Percentiles rank a stretch among this genome's conserved stretches.
These are phyloP conservation scores for Drosophila maculinotata DNA, from an alignment of 2,888 invertebrate genomes.

Conservation along the genomic window DNA sequence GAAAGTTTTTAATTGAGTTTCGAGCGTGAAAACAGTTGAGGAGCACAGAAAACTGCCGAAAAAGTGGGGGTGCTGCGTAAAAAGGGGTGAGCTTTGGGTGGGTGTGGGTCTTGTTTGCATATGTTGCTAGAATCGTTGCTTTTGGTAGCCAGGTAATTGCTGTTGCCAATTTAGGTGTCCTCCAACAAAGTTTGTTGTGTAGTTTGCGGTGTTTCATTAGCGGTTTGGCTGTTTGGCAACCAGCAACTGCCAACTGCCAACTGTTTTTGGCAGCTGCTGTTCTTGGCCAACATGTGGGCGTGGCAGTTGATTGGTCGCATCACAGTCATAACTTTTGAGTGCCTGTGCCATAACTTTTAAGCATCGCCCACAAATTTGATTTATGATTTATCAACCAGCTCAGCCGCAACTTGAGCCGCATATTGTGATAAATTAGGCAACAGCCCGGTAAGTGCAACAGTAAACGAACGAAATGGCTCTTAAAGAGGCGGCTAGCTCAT, in stretches of 20 bases:
- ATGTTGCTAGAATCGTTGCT: conserved; percentile 24
- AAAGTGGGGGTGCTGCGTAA: too few species aligned
- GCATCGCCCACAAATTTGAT: conserved; percentile 52
- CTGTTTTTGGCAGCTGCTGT: conserved; percentile 21
- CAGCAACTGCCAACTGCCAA: background rate
- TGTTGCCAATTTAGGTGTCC: conserved; percentile 58
- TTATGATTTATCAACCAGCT: conserved; percentile 45
- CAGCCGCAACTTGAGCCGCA: conserved; percentile 30
- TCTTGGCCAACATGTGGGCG: conserved; percentile 21
- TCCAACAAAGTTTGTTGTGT: conserved; percentile 57
- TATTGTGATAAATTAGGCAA: conserved; percentile 37
- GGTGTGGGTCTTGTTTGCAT: conserved; percentile 51
- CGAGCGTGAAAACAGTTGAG: conserved; percentile 49
- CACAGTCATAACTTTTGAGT: conserved; percentile 18
- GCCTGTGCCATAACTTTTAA: conserved; percentile 29
- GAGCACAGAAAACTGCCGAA: conserved; percentile 13
- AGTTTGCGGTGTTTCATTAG: conserved; percentile 73
- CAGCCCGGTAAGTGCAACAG: conserved; percentile 13
- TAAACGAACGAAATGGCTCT: conserved; percentile 26
- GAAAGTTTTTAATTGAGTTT: conserved; percentile 78
- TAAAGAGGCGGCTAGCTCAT: conserved; percentile 14
- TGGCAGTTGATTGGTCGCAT: conserved; percentile 13
- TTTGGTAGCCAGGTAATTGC: conserved; percentile 38
- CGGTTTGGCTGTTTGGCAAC: conserved; percentile 42
- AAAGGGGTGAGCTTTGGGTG: background rate